These are phyloP conservation scores for Coracias cyanogaster DNA, from an alignment of 2,797 vertebrate species.

Conservation along the genomic window DNA sequence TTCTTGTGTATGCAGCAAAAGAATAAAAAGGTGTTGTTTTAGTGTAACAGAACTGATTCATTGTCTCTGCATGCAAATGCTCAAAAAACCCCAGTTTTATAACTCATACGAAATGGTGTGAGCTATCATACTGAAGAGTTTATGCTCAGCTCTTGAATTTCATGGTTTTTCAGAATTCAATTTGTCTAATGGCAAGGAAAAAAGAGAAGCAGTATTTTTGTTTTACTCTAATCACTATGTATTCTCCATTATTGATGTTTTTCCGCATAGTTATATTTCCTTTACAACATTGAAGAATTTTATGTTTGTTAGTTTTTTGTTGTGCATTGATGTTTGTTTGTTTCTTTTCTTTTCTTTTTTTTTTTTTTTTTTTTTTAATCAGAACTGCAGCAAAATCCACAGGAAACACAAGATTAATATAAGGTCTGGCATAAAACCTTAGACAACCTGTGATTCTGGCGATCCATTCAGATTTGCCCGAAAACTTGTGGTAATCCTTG, in stretches of 20 bases:
- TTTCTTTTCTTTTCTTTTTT: neutral
- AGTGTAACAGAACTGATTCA: neutral
- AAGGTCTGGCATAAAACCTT: neutral
- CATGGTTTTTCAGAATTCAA: neutral
- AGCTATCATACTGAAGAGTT: neutral
- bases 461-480: neutral
- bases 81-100: neutral
- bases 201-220: neutral
- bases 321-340: neutral
- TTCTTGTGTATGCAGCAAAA: neutral
- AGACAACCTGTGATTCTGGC: neutral
- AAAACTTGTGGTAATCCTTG: neutral
- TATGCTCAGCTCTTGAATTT: neutral
- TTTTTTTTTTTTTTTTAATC: neutral
- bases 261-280: neutral
- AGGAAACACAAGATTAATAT: neutral
- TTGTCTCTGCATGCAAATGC: neutral
- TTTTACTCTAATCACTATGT: neutral
- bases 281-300: neutral
- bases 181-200: neutral
- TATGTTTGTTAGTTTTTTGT: neutral
- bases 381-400: neutral
- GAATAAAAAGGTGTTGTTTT: conserved; percentile 12
- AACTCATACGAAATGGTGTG: neutral
- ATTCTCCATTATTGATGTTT: neutral